Evolutionary conservation across 2,888 invertebrate species (phyloP).

Genomic region (Perizoma flavofasciatum): DNA sequence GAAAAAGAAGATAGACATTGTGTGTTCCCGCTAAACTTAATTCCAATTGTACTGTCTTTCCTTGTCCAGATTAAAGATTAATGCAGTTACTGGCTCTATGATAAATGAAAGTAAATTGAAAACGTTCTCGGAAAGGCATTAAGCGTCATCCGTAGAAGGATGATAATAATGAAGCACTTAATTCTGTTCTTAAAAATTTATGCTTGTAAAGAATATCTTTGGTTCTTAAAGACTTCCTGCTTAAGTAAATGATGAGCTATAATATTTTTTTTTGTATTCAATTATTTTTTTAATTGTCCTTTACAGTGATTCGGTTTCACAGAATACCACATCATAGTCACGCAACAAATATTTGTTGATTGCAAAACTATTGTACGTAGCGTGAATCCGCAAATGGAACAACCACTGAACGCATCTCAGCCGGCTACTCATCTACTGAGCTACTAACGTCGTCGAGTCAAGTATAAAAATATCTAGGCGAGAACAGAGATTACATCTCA

Average conservation of each 20-base stretch:
- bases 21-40: slow-evolving; percentile 67
- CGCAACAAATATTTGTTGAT: no score
- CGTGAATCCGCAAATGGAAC: no score
- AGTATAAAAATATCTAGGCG: no score
- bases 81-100: slow-evolving; percentile 47
- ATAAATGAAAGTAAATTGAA: slow-evolving; percentile 45
- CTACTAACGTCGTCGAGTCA: no score
- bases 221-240: slow-evolving; percentile 21
- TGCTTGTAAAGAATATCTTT: background rate
- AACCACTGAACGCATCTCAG: no score
- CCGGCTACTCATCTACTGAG: no score
- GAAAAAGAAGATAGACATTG: slow-evolving; percentile 65
- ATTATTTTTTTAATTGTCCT: no score
- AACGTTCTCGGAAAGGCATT: slow-evolving; percentile 47
- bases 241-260: slow-evolving; percentile 13
- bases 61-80: slow-evolving; percentile 59
- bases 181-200: slow-evolving; percentile 13
- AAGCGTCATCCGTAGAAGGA: slow-evolving; percentile 30
- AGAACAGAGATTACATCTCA: no score
- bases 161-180: slow-evolving; percentile 24
- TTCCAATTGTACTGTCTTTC: slow-evolving; percentile 61
- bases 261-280: background rate
- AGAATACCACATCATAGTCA: no score
- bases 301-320: no score
- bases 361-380: no score